phyloP scores from a whole-genome alignment of 1,140 invertebrate genomes.

The Phocides pigmalion region DNA sequence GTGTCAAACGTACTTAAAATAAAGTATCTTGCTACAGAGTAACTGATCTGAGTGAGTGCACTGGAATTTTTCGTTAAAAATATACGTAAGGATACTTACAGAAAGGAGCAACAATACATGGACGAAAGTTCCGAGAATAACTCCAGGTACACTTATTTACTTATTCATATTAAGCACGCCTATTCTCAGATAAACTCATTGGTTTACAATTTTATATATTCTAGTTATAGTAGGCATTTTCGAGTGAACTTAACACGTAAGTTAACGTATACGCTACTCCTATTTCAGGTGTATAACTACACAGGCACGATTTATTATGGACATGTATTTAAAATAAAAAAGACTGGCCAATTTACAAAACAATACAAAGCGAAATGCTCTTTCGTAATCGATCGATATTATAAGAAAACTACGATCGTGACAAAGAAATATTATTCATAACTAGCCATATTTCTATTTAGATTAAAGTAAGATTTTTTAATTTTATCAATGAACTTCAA shows the following conservation, averaged over 20 bases:
- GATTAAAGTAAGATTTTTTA: conserved; percentile 29
- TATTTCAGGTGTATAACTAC: conserved; percentile 3
- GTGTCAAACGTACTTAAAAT: no score
- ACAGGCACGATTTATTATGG: conserved; percentile 31
- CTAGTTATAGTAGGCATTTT: conserved; percentile 13
- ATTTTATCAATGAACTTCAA: conserved; percentile 26
- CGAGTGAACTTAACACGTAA: conserved; percentile 1
- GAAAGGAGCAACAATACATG: conserved; percentile 82
- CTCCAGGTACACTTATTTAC: conserved; percentile 46
- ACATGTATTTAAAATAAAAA: conserved; percentile 40
- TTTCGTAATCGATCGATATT: conserved; percentile 82
- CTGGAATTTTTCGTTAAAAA: background rate
- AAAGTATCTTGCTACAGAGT: no score
- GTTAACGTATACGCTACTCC: background rate
- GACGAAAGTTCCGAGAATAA: conserved; percentile 67
- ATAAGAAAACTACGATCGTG: conserved; percentile 71
- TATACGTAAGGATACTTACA: conserved; percentile 65
- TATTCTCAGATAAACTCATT: conserved; percentile 7
- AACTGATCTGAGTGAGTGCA: no score
- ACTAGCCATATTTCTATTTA: conserved; percentile 30
- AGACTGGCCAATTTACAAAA: conserved; percentile 39
- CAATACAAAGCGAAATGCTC: conserved; percentile 56
- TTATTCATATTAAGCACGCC: conserved; percentile 48
- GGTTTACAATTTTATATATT: conserved; percentile 18
- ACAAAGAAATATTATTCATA: conserved; percentile 71